These are phyloP conservation scores for Habroteleia sp. DNA, from an alignment of 2,888 invertebrate genomes.

Conservation along the genomic window DNA sequence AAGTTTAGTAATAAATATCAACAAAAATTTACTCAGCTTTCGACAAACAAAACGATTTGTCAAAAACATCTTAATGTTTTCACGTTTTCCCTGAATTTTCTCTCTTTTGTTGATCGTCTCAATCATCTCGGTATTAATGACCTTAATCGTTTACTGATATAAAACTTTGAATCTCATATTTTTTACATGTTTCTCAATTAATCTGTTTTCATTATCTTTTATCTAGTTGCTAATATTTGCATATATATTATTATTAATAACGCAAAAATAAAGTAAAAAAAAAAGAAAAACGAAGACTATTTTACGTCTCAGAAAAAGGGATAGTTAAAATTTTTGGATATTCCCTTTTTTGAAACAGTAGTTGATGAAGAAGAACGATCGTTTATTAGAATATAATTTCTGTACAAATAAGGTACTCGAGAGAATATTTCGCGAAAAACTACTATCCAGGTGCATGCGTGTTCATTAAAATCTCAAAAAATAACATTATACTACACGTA, in stretches of 20 bases:
- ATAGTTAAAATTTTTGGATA: conserved; percentile 1
- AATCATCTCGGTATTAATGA: conserved; percentile 22
- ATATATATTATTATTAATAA: too few species aligned
- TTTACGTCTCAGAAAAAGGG: conserved; percentile 22
- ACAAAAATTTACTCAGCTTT: conserved; percentile 43
- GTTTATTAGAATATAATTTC: conserved; percentile 73
- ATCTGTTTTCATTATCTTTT: conserved; percentile 33
- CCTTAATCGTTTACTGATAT: conserved; percentile 14
- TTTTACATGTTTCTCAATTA: conserved; percentile 29
- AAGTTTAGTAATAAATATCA: conserved; percentile 44
- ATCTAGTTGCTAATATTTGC: conserved; percentile 33
- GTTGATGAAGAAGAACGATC: conserved; percentile 57
- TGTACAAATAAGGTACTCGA: conserved; percentile 80
- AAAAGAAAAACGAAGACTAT: conserved; percentile 4
- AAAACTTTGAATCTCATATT: conserved; percentile 41
- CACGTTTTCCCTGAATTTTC: conserved; percentile 35
- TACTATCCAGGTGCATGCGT: conserved; percentile 69
- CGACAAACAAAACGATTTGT: conserved; percentile 47
- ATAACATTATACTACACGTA: conserved; percentile 73
- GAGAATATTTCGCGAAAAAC: conserved; percentile 69
- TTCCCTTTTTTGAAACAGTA: conserved; percentile 29
- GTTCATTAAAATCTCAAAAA: conserved; percentile 74
- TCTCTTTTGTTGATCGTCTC: conserved; percentile 31
- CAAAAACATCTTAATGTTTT: conserved; percentile 34
- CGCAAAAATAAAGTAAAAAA: conserved; percentile 6